These are phyloP conservation scores for Nephrotoma appendiculata DNA, from an alignment of 2,888 invertebrate genomes.

Conservation along the genomic window DNA sequence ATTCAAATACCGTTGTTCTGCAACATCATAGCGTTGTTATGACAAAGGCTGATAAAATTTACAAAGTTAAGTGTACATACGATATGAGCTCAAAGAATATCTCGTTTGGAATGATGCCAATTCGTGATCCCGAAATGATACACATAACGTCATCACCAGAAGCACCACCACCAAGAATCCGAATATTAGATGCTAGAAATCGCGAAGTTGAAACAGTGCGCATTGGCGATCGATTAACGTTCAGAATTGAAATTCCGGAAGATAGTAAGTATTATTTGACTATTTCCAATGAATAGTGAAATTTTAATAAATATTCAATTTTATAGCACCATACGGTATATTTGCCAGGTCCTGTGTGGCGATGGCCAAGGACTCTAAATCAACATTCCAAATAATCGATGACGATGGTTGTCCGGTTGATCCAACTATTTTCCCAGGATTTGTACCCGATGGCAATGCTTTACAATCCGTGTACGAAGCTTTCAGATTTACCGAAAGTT, in stretches of 20 bases:
- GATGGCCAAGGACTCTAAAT: slow-evolving; percentile 93
- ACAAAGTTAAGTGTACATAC: slow-evolving; percentile 91
- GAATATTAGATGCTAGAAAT: slow-evolving; percentile 72
- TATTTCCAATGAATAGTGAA: too few relatives aligned
- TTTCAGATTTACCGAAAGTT: slow-evolving; percentile 90
- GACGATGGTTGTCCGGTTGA: slow-evolving; percentile 92
- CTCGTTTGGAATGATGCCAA: slow-evolving; percentile 95
- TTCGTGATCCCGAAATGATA: slow-evolving; percentile 91
- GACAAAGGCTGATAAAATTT: slow-evolving; percentile 93
- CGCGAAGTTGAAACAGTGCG: slow-evolving; percentile 88
- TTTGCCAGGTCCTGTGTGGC: slow-evolving; percentile 92
- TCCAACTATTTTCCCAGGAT: slow-evolving; percentile 85
- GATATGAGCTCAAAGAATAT: slow-evolving; percentile 94
- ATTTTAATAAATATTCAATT: slow-evolving; percentile 9
- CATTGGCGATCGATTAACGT: slow-evolving; percentile 86
- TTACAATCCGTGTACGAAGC: slow-evolving; percentile 86
- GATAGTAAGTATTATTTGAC: slow-evolving; percentile 55
- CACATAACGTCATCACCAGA: slow-evolving; percentile 91
- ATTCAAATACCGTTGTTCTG: slow-evolving; percentile 85
- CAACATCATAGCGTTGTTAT: slow-evolving; percentile 93
- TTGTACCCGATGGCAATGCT: slow-evolving; percentile 80
- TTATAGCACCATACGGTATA: slow-evolving; percentile 83
- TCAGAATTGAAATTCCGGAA: slow-evolving; percentile 92
- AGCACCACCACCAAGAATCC: slow-evolving; percentile 85
- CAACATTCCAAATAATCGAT: slow-evolving; percentile 91